These are phyloP conservation scores for Timandra comae DNA, from an alignment of 2,888 invertebrate species.

Conservation along the genomic window DNA sequence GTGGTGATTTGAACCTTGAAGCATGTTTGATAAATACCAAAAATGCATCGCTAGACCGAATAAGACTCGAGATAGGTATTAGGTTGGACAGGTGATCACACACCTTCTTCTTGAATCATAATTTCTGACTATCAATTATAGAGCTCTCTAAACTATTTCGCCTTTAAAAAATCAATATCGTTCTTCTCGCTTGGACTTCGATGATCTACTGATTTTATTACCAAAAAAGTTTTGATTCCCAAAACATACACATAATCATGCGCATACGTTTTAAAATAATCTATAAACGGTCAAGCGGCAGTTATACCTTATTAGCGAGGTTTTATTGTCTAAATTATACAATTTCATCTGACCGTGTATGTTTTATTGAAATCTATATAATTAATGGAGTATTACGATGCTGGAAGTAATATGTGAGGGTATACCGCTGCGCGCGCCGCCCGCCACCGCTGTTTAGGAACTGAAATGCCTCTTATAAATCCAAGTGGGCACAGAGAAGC, in stretches of 20 bases:
- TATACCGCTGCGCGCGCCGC: constrained; percentile 63
- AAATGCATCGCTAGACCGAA: too few species aligned
- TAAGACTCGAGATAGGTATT: too few species aligned
- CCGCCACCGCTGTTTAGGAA: constrained; percentile 47
- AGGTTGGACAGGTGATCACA: too few species aligned
- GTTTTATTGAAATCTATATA: constrained; percentile 72
- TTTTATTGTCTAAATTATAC: constrained; percentile 66
- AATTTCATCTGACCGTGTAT: constrained; percentile 65
- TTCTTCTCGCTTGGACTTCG: too few species aligned
- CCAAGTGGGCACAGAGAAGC: constrained; percentile 28
- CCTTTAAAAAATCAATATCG: too few species aligned
- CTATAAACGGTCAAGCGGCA: constrained; percentile 44
- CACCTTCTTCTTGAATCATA: too few species aligned
- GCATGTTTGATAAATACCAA: too few species aligned
- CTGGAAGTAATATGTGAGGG: constrained; percentile 62
- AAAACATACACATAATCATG: constrained; percentile 50
- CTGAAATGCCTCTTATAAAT: constrained; percentile 57
- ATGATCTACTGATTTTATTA: too few species aligned
- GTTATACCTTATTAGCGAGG: constrained; percentile 63
- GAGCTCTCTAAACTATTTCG: too few species aligned
- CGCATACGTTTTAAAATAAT: constrained; percentile 40
- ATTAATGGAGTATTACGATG: constrained; percentile 75
- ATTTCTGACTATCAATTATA: too few species aligned
- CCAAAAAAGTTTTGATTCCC: too few species aligned
- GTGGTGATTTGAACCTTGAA: too few species aligned